Conservation (phyloP, 2,113 vertebrate genomes). For the Arvicanthis niloticus region DNA sequence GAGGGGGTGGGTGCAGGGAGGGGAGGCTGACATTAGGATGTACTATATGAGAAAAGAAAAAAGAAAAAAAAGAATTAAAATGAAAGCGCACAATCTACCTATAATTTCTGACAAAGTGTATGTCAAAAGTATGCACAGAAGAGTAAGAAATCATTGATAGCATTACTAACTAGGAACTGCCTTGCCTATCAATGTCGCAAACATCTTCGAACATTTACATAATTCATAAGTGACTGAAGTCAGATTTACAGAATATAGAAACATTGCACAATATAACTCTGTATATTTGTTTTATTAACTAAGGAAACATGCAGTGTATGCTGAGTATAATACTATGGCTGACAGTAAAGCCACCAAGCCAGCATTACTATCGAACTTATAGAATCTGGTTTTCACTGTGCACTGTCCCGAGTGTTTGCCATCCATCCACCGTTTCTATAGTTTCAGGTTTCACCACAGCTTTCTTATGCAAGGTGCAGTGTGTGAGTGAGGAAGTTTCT, state of each 20-base stretch:
- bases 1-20: background rate
- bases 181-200: background rate
- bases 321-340: conserved; percentile 10
- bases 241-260: conserved; percentile 20
- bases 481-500: background rate
- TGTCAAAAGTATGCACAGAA: background rate
- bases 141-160: background rate
- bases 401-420: background rate
- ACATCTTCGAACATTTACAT: conserved; percentile 20
- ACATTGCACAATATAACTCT: conserved; percentile 56
- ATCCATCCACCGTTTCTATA: background rate
- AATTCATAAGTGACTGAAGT: background rate
- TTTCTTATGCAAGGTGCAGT: background rate
- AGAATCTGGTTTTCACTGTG: background rate
- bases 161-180: background rate
- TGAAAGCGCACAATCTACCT: background rate
- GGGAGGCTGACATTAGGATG: background rate
- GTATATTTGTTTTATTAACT: background rate
- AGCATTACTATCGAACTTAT: background rate
- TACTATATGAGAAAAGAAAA: background rate
- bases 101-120: background rate
- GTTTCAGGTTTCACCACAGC: background rate
- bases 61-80: background rate
- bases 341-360: background rate
- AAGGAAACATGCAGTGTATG: conserved; percentile 40